A percentile compares a stretch with the other conserved stretches of the same genome.
phyloP scores from a whole-genome alignment of 1,140 invertebrate species.

The Camponotus floridanus region DNA sequence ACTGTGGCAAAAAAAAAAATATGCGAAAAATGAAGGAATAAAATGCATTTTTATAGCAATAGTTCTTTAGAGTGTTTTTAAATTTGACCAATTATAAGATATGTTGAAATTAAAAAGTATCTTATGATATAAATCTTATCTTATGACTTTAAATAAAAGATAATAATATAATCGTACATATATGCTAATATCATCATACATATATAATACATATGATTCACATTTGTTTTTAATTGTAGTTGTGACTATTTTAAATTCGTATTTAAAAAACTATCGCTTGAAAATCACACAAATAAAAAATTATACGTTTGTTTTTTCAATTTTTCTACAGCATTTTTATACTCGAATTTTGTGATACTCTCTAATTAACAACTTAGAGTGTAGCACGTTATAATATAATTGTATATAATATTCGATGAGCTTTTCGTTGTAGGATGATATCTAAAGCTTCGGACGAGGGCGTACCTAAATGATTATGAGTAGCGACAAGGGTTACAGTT shows the following conservation, averaged over 20 bases:
- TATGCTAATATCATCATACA: background rate
- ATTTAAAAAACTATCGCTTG: background rate
- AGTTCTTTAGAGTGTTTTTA: background rate
- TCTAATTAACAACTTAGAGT: slow-evolving; percentile 15
- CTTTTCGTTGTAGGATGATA: slow-evolving; percentile 50
- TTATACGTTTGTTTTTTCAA: background rate
- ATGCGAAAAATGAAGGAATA: background rate
- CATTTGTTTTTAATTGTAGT: background rate
- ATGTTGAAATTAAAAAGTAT: slow-evolving; percentile 1
- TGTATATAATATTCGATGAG: slow-evolving; percentile 18
- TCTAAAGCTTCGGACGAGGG: slow-evolving; percentile 69
- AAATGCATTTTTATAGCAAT: background rate
- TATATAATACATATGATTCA: background rate
- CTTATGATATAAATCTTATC: background rate
- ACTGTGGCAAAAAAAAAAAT: background rate
- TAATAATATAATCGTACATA: background rate
- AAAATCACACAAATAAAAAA: slow-evolving; percentile 8
- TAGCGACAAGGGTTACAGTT: slow-evolving; percentile 93
- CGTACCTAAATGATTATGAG: slow-evolving; percentile 93
- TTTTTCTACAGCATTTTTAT: slow-evolving; percentile 6
- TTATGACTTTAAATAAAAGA: background rate
- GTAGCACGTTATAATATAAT: slow-evolving; percentile 17
- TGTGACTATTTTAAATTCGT: background rate
- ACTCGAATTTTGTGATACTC: slow-evolving; percentile 6
- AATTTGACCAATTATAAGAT: background rate